Evolutionary conservation across 2,888 invertebrate species (phyloP), one percentile per base, ranked within the genome.

Genomic region (Orgyia antiqua): DNA sequence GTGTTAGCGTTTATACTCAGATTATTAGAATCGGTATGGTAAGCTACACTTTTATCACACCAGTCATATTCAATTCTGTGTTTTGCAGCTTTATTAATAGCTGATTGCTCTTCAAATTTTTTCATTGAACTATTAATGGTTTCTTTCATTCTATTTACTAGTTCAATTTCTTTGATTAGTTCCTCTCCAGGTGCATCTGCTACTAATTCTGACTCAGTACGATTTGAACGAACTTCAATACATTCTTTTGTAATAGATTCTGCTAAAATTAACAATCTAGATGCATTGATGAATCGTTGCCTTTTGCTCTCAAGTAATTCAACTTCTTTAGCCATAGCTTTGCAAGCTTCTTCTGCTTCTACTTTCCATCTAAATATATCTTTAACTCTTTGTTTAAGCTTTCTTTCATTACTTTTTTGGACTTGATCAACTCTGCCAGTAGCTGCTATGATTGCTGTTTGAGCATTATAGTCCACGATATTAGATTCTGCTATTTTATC

Each of bases 41-140:
- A 91, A 0, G 95, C 90, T 58, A 93, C 90, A 33, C 89, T 88
- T 78, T 97, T 97, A 63, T 97, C 95, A 55, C 95, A 95, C 95
- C 96, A 96, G 65, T 97, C 96, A 58, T 90, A 92, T 76, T 97
- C 97, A 35, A 96, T 83, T 24, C 92, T 89, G 45, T 92, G 90
- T 63, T 96, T 95, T 0, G 93, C 92, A n/a, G 93, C 91, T 56
- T 93, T 93, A 59, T 95, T 91, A 51, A 93, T 90, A 12, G 88
- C 63, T 58, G 93, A 79, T 68, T 94, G 94, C 18, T 87, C 83
- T 43, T 93, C 90, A 12, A 94, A 90, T 58, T 92, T 89, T 20
- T 88, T 79, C 7, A 93, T 68, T 1, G 90, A 91, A 37, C 88
- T 87, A 13, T 87, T 86, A 10, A 93, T 78, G 2, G 88, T 78